Evolutionary conservation across 2,888 invertebrate genomes (phyloP).

Genomic region (Pycnomerus fuliginosus): DNA sequence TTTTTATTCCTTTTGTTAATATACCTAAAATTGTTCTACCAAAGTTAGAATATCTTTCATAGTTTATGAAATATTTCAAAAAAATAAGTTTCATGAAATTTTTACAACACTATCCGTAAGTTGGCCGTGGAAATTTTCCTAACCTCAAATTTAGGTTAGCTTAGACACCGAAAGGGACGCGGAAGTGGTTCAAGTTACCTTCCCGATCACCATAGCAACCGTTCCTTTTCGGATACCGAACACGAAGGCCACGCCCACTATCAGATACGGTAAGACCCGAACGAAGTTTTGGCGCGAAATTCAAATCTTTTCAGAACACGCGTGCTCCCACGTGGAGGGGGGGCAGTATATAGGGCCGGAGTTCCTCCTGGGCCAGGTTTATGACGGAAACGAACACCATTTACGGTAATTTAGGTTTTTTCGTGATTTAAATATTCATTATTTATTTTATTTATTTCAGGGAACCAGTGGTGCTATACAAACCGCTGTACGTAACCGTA

Average conservation of each 20-base stretch:
- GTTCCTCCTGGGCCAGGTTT: slow-evolving; percentile 76
- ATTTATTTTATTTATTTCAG: slow-evolving; percentile 39
- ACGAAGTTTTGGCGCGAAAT: no score
- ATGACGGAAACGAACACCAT: slow-evolving; percentile 63
- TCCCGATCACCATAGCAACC: slow-evolving; percentile 74
- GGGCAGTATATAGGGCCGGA: slow-evolving; percentile 77
- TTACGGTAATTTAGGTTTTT: slow-evolving; percentile 38
- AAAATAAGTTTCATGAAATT: no score
- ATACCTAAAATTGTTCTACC: no score
- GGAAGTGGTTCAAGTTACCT: slow-evolving; percentile 70
- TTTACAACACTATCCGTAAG: no score
- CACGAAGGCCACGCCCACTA: slow-evolving; percentile 59
- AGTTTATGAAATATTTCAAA: no score
- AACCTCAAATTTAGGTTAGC: slow-evolving; percentile 62
- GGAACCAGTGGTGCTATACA: slow-evolving; percentile 64
- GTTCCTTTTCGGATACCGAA: slow-evolving; percentile 70
- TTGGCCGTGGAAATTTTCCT: no score
- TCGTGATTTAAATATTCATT: background rate
- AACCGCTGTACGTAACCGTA: slow-evolving; percentile 62
- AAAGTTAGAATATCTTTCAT: no score
- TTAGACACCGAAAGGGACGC: slow-evolving; percentile 69
- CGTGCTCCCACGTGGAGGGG: slow-evolving; percentile 72
- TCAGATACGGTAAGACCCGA: slow-evolving; percentile 68
- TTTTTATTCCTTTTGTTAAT: no score
- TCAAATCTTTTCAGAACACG: slow-evolving; percentile 63